Evolutionary conservation across 2,888 invertebrate species (phyloP), one percentile per base, ranked within the genome.

Genomic region (Caenorhabditis sp.): DNA sequence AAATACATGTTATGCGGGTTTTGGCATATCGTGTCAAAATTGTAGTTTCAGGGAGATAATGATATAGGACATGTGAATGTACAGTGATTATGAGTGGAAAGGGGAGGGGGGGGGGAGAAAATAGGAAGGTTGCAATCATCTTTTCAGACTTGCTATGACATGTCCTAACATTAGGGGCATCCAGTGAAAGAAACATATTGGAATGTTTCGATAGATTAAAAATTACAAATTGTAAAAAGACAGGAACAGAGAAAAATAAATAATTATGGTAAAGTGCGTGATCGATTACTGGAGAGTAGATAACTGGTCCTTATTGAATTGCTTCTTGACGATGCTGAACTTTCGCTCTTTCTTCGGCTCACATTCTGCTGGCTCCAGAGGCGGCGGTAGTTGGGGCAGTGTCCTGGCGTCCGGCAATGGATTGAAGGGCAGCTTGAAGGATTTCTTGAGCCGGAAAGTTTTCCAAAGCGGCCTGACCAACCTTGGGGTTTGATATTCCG

Each of bases 401-500:
- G 28, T 60, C 67, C 35, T 67, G 76, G 11, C 65, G 74, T 40
- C 61, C 61, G 44, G 32, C 32, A 32, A 67, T 44, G 32, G 67
- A 61, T 61, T 67, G 53, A 26, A 77, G 68, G n/a, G 77, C 68
- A 44, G 77, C 68, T 56, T 69, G 62, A 56, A 69, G 24, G 44
- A 69, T 24, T 56, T 77, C 68, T 69, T 77, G 77, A 37, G 69
- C 55, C 15, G 77, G 69, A 56, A 62, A 77, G 22, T 47, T 55
- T 50, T 44, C 26, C 40, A 40, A 22, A 5, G 47, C 9, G 4
- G 55, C 8, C 6, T 13, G 28, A 51, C 51, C 64, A 51, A 65
- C 37, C 44, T 53, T 26, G 40, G 37, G 1, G 18, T 62, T 72
- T 32, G 32, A 6, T 32, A 82, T 76, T 60, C 82, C 82, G 13